Conservation (phyloP, 92 coral and sea anemone genomes). For the Palythoa caribaeorum region DNA sequence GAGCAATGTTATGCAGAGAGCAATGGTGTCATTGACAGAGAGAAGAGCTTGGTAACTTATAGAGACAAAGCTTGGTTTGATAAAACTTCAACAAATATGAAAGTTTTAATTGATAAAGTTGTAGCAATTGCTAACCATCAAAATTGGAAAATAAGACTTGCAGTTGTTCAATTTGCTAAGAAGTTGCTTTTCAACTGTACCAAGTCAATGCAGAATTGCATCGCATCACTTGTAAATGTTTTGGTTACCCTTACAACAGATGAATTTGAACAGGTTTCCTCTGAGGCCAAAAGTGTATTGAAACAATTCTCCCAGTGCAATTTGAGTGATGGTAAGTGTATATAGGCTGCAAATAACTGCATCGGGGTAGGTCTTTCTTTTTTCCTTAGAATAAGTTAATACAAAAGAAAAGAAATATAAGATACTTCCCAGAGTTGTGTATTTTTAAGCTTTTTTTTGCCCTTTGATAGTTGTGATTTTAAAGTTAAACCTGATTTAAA, state of each 20-base stretch:
- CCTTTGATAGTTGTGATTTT: too few relatives aligned
- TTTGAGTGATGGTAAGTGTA: slow-evolving; percentile 68
- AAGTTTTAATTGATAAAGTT: slow-evolving; percentile 75
- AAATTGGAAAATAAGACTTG: slow-evolving; percentile 93
- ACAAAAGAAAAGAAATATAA: background rate
- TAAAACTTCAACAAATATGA: slow-evolving; percentile 78
- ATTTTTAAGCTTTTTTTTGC: too few relatives aligned
- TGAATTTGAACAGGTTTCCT: slow-evolving; percentile 81
- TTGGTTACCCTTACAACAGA: slow-evolving; percentile 83
- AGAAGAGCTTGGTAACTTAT: slow-evolving; percentile 58
- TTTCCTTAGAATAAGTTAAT: too few relatives aligned
- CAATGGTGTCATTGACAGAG: slow-evolving; percentile 42
- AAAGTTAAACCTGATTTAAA: too few relatives aligned
- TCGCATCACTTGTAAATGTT: slow-evolving; percentile 75
- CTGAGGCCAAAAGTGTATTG: slow-evolving; percentile 67
- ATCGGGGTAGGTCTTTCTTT: too few relatives aligned
- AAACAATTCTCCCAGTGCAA: slow-evolving; percentile 59
- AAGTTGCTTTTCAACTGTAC: slow-evolving; percentile 74
- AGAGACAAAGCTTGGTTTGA: slow-evolving; percentile 73
- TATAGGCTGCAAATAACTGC: background rate
- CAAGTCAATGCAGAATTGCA: slow-evolving; percentile 70
- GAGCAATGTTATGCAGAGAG: slow-evolving; percentile 8
- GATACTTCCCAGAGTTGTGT: too few relatives aligned
- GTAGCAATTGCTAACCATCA: slow-evolving; percentile 57
- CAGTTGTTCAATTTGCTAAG: slow-evolving; percentile 72